These are phyloP conservation scores for Acrossocheilus fasciatus DNA, from an alignment of 2,797 vertebrate species.

Conservation along the genomic window DNA sequence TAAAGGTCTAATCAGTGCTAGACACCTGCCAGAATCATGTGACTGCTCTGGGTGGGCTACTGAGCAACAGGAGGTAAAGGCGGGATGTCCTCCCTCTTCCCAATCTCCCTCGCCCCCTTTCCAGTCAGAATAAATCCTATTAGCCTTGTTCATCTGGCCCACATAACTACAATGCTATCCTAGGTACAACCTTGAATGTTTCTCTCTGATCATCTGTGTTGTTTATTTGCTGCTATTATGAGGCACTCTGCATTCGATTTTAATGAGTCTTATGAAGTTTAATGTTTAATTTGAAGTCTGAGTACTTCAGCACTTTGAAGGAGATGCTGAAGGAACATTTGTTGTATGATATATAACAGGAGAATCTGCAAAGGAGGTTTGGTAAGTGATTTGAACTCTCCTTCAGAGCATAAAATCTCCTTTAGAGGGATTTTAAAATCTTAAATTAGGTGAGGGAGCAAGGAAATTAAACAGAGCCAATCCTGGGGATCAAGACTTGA, in stretches of 20 bases:
- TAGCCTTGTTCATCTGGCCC: constrained; percentile 69
- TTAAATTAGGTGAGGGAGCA: constrained; percentile 42
- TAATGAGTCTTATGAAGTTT: not conserved
- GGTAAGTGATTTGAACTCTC: constrained; percentile 17
- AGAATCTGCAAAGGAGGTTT: constrained; percentile 30
- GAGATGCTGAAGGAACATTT: not conserved
- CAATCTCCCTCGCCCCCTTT: constrained; percentile 43
- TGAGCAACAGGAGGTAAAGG: constrained; percentile 41
- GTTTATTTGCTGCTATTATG: constrained; percentile 13
- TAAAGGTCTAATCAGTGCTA: constrained; percentile 63
- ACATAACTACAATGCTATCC: constrained; percentile 59
- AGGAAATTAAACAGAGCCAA: constrained; percentile 32
- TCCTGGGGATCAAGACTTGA: constrained; percentile 51
- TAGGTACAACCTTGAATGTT: constrained; percentile 51
- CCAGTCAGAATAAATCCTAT: constrained; percentile 74
- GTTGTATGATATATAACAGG: constrained; percentile 2
- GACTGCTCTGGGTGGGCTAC: constrained; percentile 50
- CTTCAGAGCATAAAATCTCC: constrained; percentile 14
- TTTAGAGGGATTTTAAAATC: constrained; percentile 26
- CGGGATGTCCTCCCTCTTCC: constrained; percentile 30
- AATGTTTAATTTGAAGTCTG: constrained; percentile 12
- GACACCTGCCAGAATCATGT: constrained; percentile 72
- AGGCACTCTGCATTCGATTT: not conserved
- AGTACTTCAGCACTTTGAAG: constrained; percentile 9
- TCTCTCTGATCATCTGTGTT: constrained; percentile 31